Evolutionary conservation across 1,140 invertebrate species (phyloP).

Genomic region (Ditylenchus dipsaci): DNA sequence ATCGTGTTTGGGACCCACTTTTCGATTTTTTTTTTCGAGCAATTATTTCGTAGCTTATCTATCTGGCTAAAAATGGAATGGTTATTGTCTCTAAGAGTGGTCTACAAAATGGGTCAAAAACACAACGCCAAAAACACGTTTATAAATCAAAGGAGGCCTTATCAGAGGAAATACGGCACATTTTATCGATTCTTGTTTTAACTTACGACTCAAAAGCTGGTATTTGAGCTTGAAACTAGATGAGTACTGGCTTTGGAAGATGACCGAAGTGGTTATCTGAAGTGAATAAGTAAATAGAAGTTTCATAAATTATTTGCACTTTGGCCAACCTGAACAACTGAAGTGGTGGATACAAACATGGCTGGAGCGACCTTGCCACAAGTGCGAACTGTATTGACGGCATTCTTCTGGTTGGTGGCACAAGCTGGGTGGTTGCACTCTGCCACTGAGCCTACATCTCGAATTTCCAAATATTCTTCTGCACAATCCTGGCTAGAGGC

Average conservation of each 20-base stretch:
- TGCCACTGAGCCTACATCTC: constrained; percentile 46
- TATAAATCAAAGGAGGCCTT: no score
- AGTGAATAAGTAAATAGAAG: constrained; percentile 19
- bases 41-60: no score
- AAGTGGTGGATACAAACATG: constrained; percentile 22
- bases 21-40: no score
- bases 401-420: constrained; percentile 24
- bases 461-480: constrained; percentile 51
- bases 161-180: no score
- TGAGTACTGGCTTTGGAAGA: constrained; percentile 40
- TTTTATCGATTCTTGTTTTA: no score
- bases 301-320: constrained; percentile 2
- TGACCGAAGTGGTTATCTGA: constrained; percentile 43
- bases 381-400: constrained; percentile 11
- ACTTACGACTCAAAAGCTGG: constrained; percentile 37
- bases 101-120: no score
- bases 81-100: no score
- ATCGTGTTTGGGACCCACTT: no score
- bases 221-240: constrained; percentile 37
- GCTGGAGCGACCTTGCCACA: constrained; percentile 36
- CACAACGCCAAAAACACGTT: no score
- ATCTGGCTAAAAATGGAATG: no score
- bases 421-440: constrained; percentile 54
- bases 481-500: constrained; percentile 40
- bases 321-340: constrained; percentile 33